Evolutionary conservation across 2,888 invertebrate species (phyloP), one percentile per base, ranked within the genome.

Genomic region (Xylota sylvarum): DNA sequence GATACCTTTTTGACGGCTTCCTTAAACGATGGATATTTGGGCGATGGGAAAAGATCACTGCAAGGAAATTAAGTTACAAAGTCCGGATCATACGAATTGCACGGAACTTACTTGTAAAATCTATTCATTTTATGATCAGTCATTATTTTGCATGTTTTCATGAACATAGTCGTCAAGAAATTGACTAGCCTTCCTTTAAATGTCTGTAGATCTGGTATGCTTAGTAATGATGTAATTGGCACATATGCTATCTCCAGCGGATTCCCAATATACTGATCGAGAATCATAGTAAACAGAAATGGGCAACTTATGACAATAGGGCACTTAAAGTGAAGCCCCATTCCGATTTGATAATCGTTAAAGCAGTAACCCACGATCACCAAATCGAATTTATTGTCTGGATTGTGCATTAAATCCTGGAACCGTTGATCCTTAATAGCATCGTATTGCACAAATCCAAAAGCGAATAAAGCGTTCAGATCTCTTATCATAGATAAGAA

Each of bases 271-370:
- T 87, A 74, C 0, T 88, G 60, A 30, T 90, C 89, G 0, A 90
- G 17, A 2, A 88, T 52, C 1, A 84, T 52, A 10, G 90, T 82
- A 0, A 90, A 88, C 1, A 89, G 84, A 1, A 89, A 84, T 40
- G 90, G 89, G 88, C 90, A 90, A 32, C 89, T 90, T 0, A 91
- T 2, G 7, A 92, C 87, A 0, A 89, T 69, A 0, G 92, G 92
- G 69, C 90, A 90, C 0, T 90, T 88, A 27, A 92, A 90, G 55
- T 92, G 92, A 0, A 89, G 90, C 0, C 90, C 91, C 17, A 92
- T 19, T n/a, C 92, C 92, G 43, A 92, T n/a, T 30, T 90, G 89
- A 43, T 60, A 67, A 9, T 88, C 87, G 43, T 35, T 87, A 2
- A 85, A 40, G 19, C 78, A 79, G 27, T 81, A 87, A 0, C 87